Percentiles rank a stretch among this genome's conserved stretches.
Conservation (phyloP, 2,888 invertebrate genomes). For the Malthinus seriepunctatus region DNA sequence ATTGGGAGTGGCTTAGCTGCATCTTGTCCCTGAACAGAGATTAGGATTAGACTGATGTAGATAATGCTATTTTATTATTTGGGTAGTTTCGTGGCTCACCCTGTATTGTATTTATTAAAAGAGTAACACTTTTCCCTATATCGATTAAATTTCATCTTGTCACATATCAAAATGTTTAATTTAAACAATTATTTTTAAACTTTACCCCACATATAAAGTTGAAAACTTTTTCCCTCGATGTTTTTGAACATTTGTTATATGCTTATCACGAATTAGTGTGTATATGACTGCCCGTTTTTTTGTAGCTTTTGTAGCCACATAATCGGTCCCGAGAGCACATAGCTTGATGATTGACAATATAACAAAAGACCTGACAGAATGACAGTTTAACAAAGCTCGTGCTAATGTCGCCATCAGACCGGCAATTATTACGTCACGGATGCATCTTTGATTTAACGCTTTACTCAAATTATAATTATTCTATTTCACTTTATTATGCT, state of each 20-base stretch:
- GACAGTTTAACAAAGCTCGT: slow-evolving; percentile 40
- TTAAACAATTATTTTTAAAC: not conserved
- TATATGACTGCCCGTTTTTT: slow-evolving; percentile 23
- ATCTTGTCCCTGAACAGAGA: too few relatives aligned
- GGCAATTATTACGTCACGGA: slow-evolving; percentile 43
- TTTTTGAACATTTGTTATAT: slow-evolving; percentile 15
- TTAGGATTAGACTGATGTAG: too few relatives aligned
- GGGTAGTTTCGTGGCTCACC: too few relatives aligned
- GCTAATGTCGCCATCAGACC: slow-evolving; percentile 42
- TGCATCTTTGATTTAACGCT: slow-evolving; percentile 26
- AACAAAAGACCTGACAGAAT: slow-evolving; percentile 41
- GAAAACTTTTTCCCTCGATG: slow-evolving; percentile 10
- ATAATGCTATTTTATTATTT: too few relatives aligned
- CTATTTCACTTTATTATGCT: slow-evolving; percentile 5
- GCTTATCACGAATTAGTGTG: slow-evolving; percentile 24
- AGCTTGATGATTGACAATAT: slow-evolving; percentile 33
- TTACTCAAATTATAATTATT: not conserved
- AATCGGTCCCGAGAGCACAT: slow-evolving; percentile 31
- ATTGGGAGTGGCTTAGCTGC: too few relatives aligned
- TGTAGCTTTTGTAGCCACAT: slow-evolving; percentile 25
- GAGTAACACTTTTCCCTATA: too few relatives aligned
- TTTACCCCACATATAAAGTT: slow-evolving; percentile 8
- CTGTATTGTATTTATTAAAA: too few relatives aligned
- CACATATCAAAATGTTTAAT: too few relatives aligned
- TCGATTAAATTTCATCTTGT: too few relatives aligned